Base-by-base conservation (phyloP, 2,797 vertebrate species). In the Sebastes itinus region DNA sequence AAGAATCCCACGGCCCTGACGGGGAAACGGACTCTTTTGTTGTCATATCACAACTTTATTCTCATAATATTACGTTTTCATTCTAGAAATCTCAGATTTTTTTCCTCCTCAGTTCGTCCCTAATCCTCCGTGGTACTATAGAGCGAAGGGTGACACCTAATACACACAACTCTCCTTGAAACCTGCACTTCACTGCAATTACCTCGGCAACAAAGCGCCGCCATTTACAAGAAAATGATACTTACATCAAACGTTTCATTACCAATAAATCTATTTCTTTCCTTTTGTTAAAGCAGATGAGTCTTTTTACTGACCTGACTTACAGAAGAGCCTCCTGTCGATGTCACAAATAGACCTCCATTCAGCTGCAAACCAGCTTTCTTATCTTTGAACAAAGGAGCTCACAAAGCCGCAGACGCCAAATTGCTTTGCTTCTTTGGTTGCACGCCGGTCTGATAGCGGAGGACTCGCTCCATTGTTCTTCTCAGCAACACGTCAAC, bases 141-240 rank as follows among this genome's bases (percentile, higher is more conserved):
- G 59, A 62, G 67, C 7, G 2, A 76, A 35, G 25, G 70, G 9
- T 60, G 59, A 88, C 60, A 68, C 33, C 68, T 83, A 78, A 83
- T 52, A 66, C 70, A 82, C 80, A 80, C 78, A 81, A 75, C 88
- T 78, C 72, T 84, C 80, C 80, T 64, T 62, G 28, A 80, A 87
- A 78, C 69, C 81, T 68, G 38, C 46, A 12, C 60, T 18, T 82
- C 85, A 7, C 70, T 16, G 9, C 59, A 76, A 77, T 90, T 84
- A 84, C 82, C 64, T 76, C 56, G 49, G 67, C 54, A 42, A 83
- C 80, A 82, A 84, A 77, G 72, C 62, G 9, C 16, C 54, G 5
- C 28, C 35, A 30, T 81, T 78, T 46, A 65, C 30, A 25, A 32
- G 30, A 32, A 85, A 72, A 55, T n/a, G 16, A 75, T 46, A 33